Evolutionary conservation across 1,140 invertebrate genomes (phyloP).

Genomic region (Tetragnatha versicolor): DNA sequence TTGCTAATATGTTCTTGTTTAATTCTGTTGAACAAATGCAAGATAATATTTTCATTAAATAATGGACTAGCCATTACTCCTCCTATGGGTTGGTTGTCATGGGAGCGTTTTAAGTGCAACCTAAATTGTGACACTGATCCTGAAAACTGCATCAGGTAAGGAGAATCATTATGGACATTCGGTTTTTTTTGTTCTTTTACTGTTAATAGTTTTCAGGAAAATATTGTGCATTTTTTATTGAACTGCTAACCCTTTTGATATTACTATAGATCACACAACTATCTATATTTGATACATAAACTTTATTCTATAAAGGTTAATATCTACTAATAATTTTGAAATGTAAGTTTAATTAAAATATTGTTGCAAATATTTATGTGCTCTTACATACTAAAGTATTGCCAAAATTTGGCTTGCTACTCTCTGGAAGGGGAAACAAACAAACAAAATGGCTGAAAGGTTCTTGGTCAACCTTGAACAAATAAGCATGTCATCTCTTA

Average conservation of each 20-base stretch:
- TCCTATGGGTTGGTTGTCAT: slow-evolving; percentile 91
- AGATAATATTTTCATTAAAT: too few relatives aligned
- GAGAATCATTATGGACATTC: not conserved
- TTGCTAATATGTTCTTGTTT: too few relatives aligned
- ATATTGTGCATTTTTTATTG: not conserved
- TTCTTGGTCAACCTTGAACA: too few relatives aligned
- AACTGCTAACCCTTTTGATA: not conserved
- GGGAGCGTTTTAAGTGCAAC: slow-evolving; percentile 92
- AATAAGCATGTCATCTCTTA: too few relatives aligned
- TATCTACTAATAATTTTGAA: not conserved
- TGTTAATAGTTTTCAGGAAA: not conserved
- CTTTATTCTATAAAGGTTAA: not conserved
- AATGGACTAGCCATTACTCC: slow-evolving; percentile 86
- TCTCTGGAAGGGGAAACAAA: too few relatives aligned
- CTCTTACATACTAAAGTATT: too few relatives aligned
- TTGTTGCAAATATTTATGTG: too few relatives aligned
- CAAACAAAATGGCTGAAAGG: too few relatives aligned
- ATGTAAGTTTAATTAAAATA: not conserved
- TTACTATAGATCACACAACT: not conserved
- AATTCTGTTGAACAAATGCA: too few relatives aligned
- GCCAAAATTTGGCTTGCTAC: too few relatives aligned
- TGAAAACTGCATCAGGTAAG: slow-evolving; percentile 83
- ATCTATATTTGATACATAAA: not conserved
- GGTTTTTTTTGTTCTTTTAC: not conserved
- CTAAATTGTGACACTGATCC: slow-evolving; percentile 92